These are phyloP conservation scores for Ceraclea dissimilis DNA, from an alignment of 2,888 invertebrate genomes.

Conservation along the genomic window DNA sequence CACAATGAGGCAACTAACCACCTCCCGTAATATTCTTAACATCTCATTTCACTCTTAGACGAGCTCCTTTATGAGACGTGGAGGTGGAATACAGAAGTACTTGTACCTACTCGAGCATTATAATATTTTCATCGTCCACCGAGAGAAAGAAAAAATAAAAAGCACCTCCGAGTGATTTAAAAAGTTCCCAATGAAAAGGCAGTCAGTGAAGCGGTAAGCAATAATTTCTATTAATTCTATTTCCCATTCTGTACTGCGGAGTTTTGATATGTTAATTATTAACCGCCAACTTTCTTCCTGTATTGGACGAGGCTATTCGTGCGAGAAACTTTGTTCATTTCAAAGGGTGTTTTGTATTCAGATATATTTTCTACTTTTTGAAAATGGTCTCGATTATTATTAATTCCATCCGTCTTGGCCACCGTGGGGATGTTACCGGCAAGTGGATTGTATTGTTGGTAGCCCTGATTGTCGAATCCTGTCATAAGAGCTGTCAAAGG, in stretches of 20 bases:
- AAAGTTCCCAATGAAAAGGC: constrained; percentile 11
- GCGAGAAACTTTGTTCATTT: constrained; percentile 21
- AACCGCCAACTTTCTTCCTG: constrained; percentile 21
- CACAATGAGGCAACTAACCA: no score
- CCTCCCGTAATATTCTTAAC: no score
- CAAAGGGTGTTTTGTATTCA: constrained; percentile 23
- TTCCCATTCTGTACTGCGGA: constrained; percentile 8
- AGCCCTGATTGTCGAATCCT: no score
- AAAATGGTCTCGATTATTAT: no score
- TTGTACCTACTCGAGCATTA: not conserved
- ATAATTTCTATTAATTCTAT: constrained; percentile 18
- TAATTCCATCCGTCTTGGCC: no score
- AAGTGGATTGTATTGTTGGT: no score
- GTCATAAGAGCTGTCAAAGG: no score
- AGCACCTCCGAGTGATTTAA: constrained; percentile 7
- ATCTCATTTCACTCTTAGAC: no score
- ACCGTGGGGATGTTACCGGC: no score
- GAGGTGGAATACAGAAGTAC: no score
- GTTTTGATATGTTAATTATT: constrained; percentile 25
- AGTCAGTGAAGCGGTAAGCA: constrained; percentile 12
- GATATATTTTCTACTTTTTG: constrained; percentile 2
- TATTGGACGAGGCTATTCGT: constrained; percentile 16
- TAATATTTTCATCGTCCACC: not conserved
- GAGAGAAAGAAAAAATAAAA: not conserved
- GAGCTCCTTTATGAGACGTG: no score